Base-by-base conservation (phyloP, 2,888 invertebrate genomes). In the Pediacus dermestoides region DNA sequence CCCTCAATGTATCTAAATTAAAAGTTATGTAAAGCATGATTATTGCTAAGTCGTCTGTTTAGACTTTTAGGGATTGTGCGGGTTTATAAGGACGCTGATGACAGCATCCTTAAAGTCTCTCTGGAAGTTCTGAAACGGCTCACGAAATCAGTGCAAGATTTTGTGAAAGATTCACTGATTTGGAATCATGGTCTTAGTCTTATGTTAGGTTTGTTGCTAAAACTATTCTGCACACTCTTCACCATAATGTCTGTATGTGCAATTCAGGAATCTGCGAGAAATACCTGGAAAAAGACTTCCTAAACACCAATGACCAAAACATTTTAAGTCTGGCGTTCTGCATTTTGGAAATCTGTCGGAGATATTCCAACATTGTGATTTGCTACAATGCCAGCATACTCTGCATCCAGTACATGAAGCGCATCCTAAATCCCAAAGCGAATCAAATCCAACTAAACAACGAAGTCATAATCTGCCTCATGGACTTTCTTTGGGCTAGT, bases 401-500 rank as follows among this genome's bases (percentile, higher is more conserved):
- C n/a, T n/a, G n/a, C n/a, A n/a, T n/a, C 11, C 39, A 34, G 10
- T 54, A 44, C 31, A 37, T 57, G 39, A 46, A 50, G 28, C 35
- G 52, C 13, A 39, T 52, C 26, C 27, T 52, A 13, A 21, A 42
- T 9, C 53, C 53, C 4, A 25, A 42, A 4, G 18, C 31, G 9
- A 38, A 57, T 2, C 68, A 71, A 44, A 58, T 61, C 22, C 41
- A 61, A 16, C 48, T 63, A 22, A 63, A 70, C 41, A 53, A 56
- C 15, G 67, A 64, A 42, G 51, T 72, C 18, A 42, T 71, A n/a
- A 56, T 73, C 34, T 60, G 64, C 10, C 54, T 63, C 7, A 60
- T 72, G 12, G 62, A 65, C 34, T 70, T 67, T 39, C 50, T 72
- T 14, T 73, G 74, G 73, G 62, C 68, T 34, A 58, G 59, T 32